Evolutionary conservation across 53 echinoderm and acorn worm genomes (phyloP), one percentile per base, ranked within the genome.

Genomic region (Luidia sarsii): DNA sequence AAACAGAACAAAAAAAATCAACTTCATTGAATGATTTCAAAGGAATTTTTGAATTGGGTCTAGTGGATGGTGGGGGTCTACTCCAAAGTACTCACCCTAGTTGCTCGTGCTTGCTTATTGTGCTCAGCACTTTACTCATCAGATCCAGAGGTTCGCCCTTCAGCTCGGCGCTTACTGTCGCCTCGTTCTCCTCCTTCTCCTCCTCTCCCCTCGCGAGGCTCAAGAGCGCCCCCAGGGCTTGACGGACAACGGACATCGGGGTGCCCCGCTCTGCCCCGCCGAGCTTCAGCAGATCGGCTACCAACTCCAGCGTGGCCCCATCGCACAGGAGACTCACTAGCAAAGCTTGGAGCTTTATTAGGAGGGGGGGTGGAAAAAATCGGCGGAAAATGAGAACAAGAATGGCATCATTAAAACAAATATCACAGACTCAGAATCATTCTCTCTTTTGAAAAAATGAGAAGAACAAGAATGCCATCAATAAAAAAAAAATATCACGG

Each of bases 231-330:
- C 29, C 45, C 18, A 77, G 56, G 45, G 77, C 48, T 45, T 77
- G 60, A 46, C 61, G 77, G 48, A 77, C 61, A 3, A 45, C 77
- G 19, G 77, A 77, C 7, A 74, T 50, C 7, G 73, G 30, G 24
- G 82, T 70, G 81, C 85, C 85, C 22, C 57, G 64, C 19, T 77
- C 30, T 27, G 80, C 38, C 43, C 57, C 65, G 51, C 57, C 65
- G 33, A 85, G 60, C 48, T 48, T 82, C 48, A 92, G 66, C 23
- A 84, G 73, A 18, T 61, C 50, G 20, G 85, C 65, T 18, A 82
- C 43, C 10, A 91, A 70, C 18, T 84, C 82, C 48, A 94, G 14
- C 2, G 88, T 67, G 9, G 75, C 88, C 18, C 94, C 94, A 3
- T 32, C 15, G 48, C 88, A 85, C 31, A 94, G 79, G 16, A 91